A percentile compares a stretch with the other conserved stretches of the same genome.
These are phyloP conservation scores for Xerus inauris DNA, from an alignment of 2,113 vertebrate genomes.

Conservation along the genomic window DNA sequence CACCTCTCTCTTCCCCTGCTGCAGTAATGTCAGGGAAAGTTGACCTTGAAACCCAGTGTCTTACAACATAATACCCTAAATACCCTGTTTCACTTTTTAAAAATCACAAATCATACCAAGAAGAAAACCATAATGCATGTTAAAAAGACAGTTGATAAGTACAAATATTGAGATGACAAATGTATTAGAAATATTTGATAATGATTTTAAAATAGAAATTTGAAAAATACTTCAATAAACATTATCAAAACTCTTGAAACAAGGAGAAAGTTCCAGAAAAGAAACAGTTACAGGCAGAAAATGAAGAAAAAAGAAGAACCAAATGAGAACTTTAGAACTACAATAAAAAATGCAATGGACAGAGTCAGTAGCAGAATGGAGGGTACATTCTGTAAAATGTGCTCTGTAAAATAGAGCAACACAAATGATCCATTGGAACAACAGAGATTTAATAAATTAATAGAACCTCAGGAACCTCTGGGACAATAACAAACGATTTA, in stretches of 20 bases:
- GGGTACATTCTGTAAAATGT: too few species aligned
- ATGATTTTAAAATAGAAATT: constrained; percentile 5
- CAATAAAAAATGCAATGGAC: background rate
- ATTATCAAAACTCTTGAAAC: background rate
- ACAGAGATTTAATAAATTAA: background rate
- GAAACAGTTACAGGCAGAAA: background rate
- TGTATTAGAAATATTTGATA: background rate
- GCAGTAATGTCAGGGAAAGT: background rate
- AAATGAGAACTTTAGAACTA: background rate
- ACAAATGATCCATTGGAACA: background rate
- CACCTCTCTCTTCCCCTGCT: background rate
- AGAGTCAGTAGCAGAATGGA: background rate
- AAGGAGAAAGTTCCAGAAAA: background rate
- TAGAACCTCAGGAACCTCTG: background rate
- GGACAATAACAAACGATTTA: background rate
- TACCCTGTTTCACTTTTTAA: background rate
- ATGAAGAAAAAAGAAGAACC: background rate
- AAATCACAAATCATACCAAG: background rate
- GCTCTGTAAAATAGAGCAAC: background rate
- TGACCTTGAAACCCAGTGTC: background rate
- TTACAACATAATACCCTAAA: background rate
- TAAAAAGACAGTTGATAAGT: background rate
- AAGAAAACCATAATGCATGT: background rate
- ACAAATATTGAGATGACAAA: background rate
- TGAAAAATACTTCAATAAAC: background rate